Evolutionary conservation across 1,140 invertebrate genomes (phyloP).

Genomic region (Pogonognathellus flavescens): DNA sequence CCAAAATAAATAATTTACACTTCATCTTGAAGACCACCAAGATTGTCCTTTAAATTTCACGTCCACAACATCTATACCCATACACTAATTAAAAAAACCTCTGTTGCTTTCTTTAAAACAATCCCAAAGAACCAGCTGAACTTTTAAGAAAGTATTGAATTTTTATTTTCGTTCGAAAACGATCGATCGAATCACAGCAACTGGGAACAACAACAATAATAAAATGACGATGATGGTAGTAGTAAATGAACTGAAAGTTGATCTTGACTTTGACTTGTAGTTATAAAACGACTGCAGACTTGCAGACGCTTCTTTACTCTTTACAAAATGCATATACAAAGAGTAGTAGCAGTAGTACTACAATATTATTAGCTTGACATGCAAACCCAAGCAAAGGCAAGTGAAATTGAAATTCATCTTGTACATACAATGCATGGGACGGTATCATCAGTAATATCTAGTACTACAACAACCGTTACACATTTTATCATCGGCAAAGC

Average conservation of each 20-base stretch:
- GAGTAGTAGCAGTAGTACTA: neutral
- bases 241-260: constrained; percentile 24
- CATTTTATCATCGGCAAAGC: no score
- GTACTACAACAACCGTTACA: no score
- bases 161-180: no score
- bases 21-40: neutral
- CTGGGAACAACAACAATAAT: no score
- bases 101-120: neutral
- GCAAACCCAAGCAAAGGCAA: neutral
- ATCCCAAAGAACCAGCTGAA: neutral
- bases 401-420: constrained; percentile 30
- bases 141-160: neutral
- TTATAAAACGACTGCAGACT: neutral
- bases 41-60: neutral
- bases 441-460: no score
- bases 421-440: no score
- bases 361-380: neutral
- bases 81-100: no score
- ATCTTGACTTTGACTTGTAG: constrained; percentile 13
- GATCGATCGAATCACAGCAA: no score
- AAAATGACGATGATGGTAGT: neutral
- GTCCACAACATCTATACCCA: no score
- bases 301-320: neutral
- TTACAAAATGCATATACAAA: neutral
- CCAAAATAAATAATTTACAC: neutral